phyloP scores from a whole-genome alignment of 2,113 vertebrate species.

The Romanogobio albipinnatus region DNA sequence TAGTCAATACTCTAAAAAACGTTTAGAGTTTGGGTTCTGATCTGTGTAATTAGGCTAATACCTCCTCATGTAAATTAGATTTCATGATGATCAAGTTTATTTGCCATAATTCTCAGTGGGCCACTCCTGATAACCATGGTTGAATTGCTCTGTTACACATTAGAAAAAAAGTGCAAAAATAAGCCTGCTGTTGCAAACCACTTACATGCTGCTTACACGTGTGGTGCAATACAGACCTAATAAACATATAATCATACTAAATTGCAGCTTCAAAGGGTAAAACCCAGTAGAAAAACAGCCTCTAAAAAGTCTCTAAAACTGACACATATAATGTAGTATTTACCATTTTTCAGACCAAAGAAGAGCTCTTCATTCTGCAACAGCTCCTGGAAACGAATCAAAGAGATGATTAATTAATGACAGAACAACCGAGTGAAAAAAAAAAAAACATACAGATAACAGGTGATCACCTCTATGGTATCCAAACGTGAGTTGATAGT shows the following conservation, averaged over 20 bases:
- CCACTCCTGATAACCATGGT: not conserved
- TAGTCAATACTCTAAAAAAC: not conserved
- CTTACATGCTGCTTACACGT: not conserved
- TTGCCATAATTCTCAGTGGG: not conserved
- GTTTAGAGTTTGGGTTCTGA: not conserved
- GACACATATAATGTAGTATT: not conserved
- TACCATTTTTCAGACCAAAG: conserved; percentile 90
- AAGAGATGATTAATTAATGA: not conserved
- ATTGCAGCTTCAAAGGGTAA: not conserved
- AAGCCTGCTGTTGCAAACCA: not conserved
- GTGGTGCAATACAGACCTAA: not conserved
- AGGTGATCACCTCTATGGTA: conserved; percentile 77
- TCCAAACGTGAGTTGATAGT: conserved; percentile 91
- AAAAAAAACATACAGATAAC: not conserved
- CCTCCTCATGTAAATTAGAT: not conserved
- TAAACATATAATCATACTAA: not conserved
- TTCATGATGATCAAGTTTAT: not conserved
- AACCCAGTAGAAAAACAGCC: not conserved
- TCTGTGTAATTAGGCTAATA: not conserved
- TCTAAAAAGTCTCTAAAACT: not conserved
- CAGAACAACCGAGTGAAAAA: not conserved
- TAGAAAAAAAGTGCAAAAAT: not conserved
- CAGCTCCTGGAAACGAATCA: conserved; percentile 72
- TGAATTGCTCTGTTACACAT: not conserved
- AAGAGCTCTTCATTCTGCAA: conserved; percentile 91